Conservation (phyloP, 2,113 vertebrate genomes). For the Proteles cristata region DNA sequence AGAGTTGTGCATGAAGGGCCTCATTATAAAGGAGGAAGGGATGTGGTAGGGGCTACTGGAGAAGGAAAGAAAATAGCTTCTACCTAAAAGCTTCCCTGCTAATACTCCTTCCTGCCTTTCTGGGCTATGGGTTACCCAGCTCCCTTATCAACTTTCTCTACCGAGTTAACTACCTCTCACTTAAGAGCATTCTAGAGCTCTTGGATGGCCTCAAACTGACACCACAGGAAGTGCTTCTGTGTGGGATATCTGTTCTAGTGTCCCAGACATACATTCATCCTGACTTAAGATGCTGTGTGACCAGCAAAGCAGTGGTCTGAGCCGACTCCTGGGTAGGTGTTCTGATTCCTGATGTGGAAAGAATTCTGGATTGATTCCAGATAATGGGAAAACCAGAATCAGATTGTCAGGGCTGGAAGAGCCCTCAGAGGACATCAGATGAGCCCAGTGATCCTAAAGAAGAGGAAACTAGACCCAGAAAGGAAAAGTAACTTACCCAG, state of each 20-base stretch:
- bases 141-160: not conserved
- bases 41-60: not conserved
- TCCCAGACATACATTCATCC: not conserved
- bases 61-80: not conserved
- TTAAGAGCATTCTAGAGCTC: not conserved
- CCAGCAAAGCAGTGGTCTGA: not conserved
- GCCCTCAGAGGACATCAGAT: not conserved
- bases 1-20: not conserved
- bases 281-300: not conserved
- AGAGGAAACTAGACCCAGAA: constrained; percentile 36
- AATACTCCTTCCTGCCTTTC: not conserved
- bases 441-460: not conserved
- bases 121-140: not conserved
- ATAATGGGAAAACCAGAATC: not conserved
- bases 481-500: not conserved
- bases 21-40: not conserved
- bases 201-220: not conserved
- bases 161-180: not conserved
- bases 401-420: not conserved
- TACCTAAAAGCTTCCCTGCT: not conserved
- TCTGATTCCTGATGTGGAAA: constrained; percentile 5
- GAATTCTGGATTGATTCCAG: not conserved
- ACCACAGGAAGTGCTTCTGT: not conserved
- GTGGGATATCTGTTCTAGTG: not conserved
- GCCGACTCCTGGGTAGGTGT: not conserved